These are phyloP conservation scores for Epinephelus awoara DNA, from an alignment of 2,797 vertebrate species.

Conservation along the genomic window DNA sequence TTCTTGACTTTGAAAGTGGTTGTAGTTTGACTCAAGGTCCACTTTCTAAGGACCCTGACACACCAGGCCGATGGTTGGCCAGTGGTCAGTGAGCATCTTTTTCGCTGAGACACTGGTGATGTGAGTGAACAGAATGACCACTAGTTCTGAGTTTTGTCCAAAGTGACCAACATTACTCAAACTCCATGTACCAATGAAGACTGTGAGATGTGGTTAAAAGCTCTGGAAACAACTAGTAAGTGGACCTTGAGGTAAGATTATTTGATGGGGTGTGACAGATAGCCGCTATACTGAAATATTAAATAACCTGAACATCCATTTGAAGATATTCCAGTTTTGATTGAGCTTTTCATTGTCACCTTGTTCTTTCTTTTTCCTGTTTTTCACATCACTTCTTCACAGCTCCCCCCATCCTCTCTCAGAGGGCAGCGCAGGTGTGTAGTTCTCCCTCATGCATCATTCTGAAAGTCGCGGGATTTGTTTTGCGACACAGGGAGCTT, in stretches of 20 bases:
- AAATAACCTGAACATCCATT: neutral
- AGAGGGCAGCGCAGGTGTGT: constrained; percentile 40
- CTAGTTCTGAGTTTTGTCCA: too few relatives aligned
- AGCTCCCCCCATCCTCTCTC: neutral
- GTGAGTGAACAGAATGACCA: too few relatives aligned
- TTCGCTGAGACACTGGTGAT: too few relatives aligned
- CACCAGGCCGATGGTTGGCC: too few relatives aligned
- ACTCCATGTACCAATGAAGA: neutral
- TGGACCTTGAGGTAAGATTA: neutral
- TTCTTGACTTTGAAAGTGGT: neutral
- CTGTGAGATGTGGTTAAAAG: neutral
- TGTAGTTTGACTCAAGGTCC: neutral
- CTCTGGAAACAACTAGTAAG: neutral
- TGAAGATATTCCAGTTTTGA: neutral
- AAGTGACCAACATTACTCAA: neutral
- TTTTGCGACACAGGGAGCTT: constrained; percentile 54
- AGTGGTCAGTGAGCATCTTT: too few relatives aligned
- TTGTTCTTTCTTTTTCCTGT: neutral
- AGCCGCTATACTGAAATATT: neutral
- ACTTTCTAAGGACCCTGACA: too few relatives aligned
- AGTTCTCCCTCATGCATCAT: constrained; percentile 40
- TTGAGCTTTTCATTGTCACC: neutral
- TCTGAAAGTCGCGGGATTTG: constrained; percentile 62
- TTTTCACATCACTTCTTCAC: neutral
- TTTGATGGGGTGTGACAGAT: neutral